Base-by-base conservation (phyloP, 2,888 invertebrate genomes). In the Allacma fusca region DNA sequence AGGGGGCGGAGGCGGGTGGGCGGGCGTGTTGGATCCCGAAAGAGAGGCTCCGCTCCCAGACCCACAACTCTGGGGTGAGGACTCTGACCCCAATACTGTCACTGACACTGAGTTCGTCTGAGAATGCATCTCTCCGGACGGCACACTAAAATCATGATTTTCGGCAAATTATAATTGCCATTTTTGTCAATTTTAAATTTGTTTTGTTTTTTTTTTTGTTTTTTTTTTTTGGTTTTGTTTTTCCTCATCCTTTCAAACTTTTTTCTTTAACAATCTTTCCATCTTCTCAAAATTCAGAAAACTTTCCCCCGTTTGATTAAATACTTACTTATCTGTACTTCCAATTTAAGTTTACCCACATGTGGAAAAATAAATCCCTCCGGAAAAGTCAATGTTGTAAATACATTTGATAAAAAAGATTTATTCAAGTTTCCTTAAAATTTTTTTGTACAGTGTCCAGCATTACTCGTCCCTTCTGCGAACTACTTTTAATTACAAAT, bases 1-100 rank as follows among this genome's bases (percentile, higher is more conserved):
- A 93, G 88, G 83, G 93, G 89, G 88, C 92, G 93, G 70, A 93
- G 93, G 69, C 80, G 81, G 73, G 44, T 72, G 76, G n/a, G 78
- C 73, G 74, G 80, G 76, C 43, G 81, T 77, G 78, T 77, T 75
- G 78, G 81, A 75, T 23, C 78, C 79, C 69, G 79, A 79, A 40
- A 78, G 71, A 71, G 79, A 80, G 70, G 79, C 81, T 67, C 78
- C 72, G 77, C 82, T 80, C 76, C 80, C 80, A 68, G 81, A 81
- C 59, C 82, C 82, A 75, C 81, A 81, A 77, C 81, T 83, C 50
- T 80, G 81, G 57, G 82, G 81, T 77, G 80, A 79, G 70, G 77
- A 73, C 50, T 76, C 71, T 65, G 76, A 76, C 62, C 78, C 68
- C 72, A 71, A 71, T n/a, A 44, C 67, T 40, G 76, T 70, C 65